Conservation (phyloP, 2,797 vertebrate genomes). For the Falco berigora region DNA sequence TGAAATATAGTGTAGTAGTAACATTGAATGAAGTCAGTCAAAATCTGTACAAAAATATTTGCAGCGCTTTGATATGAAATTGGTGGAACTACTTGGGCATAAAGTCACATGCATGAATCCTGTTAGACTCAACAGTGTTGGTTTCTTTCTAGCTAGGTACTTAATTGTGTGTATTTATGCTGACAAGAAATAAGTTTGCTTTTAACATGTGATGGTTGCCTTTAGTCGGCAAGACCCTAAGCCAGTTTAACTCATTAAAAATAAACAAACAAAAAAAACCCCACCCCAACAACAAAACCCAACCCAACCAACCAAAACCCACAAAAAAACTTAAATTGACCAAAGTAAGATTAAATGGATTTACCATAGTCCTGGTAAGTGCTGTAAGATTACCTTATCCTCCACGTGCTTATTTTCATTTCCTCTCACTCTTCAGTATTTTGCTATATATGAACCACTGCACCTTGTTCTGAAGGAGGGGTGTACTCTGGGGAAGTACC, state of each 20-base stretch:
- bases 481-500: neutral
- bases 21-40: neutral
- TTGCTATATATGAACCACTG: neutral
- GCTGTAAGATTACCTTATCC: neutral
- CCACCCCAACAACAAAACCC: neutral
- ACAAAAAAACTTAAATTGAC: neutral
- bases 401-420: neutral
- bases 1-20: neutral
- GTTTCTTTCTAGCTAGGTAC: neutral
- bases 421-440: neutral
- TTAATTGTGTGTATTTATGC: neutral
- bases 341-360: neutral
- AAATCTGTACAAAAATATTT: neutral
- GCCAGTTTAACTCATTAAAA: neutral
- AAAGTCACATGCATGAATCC: neutral
- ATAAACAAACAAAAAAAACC: neutral
- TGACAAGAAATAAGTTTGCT: neutral
- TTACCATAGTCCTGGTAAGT: neutral
- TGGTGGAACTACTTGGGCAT: neutral
- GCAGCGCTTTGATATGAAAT: neutral
- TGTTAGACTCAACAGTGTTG: neutral
- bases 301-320: neutral
- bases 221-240: neutral
- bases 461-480: neutral
- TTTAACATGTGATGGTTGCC: neutral